These are phyloP conservation scores for Galemys pyrenaicus DNA, from an alignment of 2,113 vertebrate genomes.

Conservation along the genomic window DNA sequence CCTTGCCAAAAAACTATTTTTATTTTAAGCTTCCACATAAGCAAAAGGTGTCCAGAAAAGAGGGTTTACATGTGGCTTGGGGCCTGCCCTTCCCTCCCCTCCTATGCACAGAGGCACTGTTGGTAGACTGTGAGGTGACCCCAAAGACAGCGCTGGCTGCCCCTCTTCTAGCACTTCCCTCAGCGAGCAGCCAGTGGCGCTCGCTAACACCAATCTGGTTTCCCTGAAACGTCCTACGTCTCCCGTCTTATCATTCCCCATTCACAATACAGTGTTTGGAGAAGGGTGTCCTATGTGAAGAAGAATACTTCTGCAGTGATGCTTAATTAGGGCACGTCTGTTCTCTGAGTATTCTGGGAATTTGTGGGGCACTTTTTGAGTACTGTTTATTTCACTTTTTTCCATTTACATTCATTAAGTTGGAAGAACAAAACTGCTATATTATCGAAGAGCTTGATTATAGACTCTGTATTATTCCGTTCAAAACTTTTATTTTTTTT, in stretches of 20 bases:
- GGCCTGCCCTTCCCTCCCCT: not conserved
- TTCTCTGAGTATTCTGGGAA: not conserved
- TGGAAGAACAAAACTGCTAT: not conserved
- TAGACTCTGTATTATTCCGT: not conserved
- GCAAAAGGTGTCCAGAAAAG: not conserved
- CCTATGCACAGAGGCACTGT: rapidly evolving
- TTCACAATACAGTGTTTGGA: not conserved
- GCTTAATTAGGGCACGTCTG: not conserved
- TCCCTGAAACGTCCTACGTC: not conserved
- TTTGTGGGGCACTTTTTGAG: not conserved
- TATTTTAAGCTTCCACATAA: not conserved
- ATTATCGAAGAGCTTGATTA: not conserved
- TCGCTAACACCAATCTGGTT: not conserved
- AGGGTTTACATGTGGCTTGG: rapidly evolving
- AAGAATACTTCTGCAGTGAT: not conserved
- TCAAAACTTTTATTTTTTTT: not conserved
- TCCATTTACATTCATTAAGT: not conserved
- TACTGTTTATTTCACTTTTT: not conserved
- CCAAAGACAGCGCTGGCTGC: not conserved
- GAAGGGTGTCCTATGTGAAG: not conserved
- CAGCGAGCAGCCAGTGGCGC: not conserved
- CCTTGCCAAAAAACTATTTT: not conserved
- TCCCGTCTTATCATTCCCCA: not conserved
- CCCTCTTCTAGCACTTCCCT: not conserved
- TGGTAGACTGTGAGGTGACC: not conserved